Conservation (phyloP, 1,140 invertebrate genomes). For the Elymnias hypermnestra region DNA sequence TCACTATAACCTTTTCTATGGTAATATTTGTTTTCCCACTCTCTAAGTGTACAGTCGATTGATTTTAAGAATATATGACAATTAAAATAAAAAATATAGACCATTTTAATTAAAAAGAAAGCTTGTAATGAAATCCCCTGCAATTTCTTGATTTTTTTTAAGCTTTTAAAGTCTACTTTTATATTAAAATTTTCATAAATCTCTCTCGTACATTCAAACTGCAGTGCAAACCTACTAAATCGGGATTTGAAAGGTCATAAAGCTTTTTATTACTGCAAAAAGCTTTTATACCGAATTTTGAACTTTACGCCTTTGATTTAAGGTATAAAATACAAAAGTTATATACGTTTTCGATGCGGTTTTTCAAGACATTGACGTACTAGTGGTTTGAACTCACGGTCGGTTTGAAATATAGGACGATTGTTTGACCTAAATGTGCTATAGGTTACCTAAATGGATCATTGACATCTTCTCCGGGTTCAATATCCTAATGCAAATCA, state of each 20-base stretch:
- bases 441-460: conserved; percentile 6
- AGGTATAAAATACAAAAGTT: not conserved
- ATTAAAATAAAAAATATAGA: too few species aligned
- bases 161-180: too few species aligned
- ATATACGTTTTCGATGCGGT: not conserved
- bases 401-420: conserved; percentile 5
- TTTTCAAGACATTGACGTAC: conserved; percentile 4
- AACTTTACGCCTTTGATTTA: not conserved
- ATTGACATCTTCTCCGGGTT: too few species aligned
- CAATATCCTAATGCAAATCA: too few species aligned
- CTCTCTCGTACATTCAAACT: not conserved
- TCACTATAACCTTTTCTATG: too few species aligned
- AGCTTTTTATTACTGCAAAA: not conserved
- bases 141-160: too few species aligned
- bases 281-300: not conserved
- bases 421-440: conserved; percentile 8
- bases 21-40: too few species aligned
- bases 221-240: conserved; percentile 5
- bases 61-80: too few species aligned
- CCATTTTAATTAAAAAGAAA: too few species aligned
- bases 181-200: too few species aligned
- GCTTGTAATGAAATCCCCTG: too few species aligned
- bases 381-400: not conserved
- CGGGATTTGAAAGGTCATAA: not conserved
- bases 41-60: too few species aligned